A percentile compares a stretch with the other conserved stretches of the same genome.
Evolutionary conservation across 2,113 vertebrate genomes (phyloP).

Genomic region (Bos indicus): DNA sequence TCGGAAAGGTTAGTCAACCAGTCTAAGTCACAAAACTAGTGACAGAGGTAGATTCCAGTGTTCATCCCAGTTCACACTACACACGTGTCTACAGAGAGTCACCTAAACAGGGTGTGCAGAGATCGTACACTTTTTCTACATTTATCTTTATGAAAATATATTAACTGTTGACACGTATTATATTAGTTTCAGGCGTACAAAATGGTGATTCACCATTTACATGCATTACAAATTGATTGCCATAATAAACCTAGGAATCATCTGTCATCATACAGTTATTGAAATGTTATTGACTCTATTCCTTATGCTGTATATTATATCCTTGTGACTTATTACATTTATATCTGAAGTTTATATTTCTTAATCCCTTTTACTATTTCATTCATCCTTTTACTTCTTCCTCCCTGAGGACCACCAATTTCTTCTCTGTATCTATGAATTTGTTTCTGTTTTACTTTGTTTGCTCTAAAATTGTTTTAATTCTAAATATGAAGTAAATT

Average conservation of each 20-base stretch:
- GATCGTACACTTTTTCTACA: not conserved
- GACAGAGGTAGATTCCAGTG: not conserved
- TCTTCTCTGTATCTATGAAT: not conserved
- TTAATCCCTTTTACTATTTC: not conserved
- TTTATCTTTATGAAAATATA: not conserved
- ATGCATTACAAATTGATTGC: not conserved
- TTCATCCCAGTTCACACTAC: not conserved
- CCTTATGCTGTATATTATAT: not conserved
- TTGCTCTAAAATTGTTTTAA: not conserved
- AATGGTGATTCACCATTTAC: not conserved
- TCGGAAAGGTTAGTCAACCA: not conserved
- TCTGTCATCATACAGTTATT: not conserved
- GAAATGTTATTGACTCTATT: not conserved
- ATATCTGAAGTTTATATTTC: not conserved
- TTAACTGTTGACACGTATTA: not conserved
- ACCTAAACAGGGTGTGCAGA: not conserved
- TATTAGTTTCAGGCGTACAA: not conserved
- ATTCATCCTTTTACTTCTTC: not conserved
- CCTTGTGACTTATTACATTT: not conserved
- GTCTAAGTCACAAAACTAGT: not conserved
- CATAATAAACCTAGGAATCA: not conserved
- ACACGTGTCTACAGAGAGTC: not conserved
- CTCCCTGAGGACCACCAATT: not conserved
- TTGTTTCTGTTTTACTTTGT: not conserved
- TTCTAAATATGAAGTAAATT: not conserved